Percentiles rank a stretch among this genome's conserved stretches.
phyloP scores from a whole-genome alignment of 2,113 vertebrate genomes.

The Ranitomeya variabilis region DNA sequence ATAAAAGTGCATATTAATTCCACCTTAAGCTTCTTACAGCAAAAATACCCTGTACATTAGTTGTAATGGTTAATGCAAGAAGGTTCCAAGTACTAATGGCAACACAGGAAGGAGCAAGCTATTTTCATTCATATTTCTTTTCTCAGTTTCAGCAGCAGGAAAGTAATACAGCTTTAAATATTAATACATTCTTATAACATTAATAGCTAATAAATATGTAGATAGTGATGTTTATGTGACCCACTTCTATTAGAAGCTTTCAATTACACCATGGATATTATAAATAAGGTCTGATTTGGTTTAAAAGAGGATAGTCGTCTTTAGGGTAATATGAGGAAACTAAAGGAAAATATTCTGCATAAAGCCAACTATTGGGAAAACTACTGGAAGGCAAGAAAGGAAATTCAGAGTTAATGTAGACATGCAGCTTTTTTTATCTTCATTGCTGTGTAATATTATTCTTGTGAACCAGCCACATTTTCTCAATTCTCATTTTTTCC shows the following conservation, averaged over 20 bases:
- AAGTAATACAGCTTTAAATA: conserved; percentile 35
- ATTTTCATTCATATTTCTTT: conserved; percentile 5
- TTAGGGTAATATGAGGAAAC: neutral
- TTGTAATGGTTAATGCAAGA: neutral
- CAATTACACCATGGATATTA: neutral
- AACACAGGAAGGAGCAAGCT: neutral
- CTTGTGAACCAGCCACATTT: neutral
- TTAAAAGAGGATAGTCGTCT: neutral
- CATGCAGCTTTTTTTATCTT: neutral
- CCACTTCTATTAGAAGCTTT: conserved; percentile 26
- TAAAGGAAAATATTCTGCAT: neutral
- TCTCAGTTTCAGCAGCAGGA: neutral
- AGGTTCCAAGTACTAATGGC: neutral
- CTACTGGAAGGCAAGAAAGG: neutral
- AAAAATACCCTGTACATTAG: conserved; percentile 17
- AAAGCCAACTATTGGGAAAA: neutral
- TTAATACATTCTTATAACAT: neutral
- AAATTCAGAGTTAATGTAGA: neutral
- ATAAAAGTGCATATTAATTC: neutral
- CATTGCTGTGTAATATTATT: neutral
- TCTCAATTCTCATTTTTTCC: neutral
- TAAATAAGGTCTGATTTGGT: neutral
- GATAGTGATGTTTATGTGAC: neutral
- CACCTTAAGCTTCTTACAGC: neutral
- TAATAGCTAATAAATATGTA: conserved; percentile 14